A percentile compares a stretch with the other conserved stretches of the same genome.
phyloP scores from a whole-genome alignment of 1,140 invertebrate species.

The Calliphora vicina region DNA sequence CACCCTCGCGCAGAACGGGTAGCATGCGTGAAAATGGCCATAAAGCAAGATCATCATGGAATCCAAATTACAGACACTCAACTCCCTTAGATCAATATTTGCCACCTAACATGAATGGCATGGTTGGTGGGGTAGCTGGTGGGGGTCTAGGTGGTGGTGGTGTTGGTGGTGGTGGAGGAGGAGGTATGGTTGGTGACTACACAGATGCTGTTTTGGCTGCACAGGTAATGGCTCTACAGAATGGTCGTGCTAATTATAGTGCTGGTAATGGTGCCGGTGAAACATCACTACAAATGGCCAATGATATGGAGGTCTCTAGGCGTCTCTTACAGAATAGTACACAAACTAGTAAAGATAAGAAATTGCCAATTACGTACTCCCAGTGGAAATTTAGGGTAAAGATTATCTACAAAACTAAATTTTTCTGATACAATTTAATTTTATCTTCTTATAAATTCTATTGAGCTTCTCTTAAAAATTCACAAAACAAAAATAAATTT shows the following conservation, averaged over 20 bases:
- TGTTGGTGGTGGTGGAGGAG: neutral
- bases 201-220: constrained; percentile 55
- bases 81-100: constrained; percentile 56
- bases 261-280: constrained; percentile 35
- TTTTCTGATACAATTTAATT: neutral
- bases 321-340: constrained; percentile 61
- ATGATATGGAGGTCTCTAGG: constrained; percentile 61
- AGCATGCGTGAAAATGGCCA: constrained; percentile 45
- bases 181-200: constrained; percentile 42
- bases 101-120: constrained; percentile 16
- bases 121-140: neutral
- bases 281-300: constrained; percentile 40
- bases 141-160: constrained; percentile 33
- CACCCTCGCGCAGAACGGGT: constrained; percentile 43
- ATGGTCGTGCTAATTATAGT: constrained; percentile 45
- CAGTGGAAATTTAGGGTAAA: constrained; percentile 64
- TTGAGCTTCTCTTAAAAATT: neutral
- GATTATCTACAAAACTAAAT: neutral
- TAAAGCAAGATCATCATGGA: constrained; percentile 42
- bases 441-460: neutral
- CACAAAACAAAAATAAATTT: constrained; percentile 12
- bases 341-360: constrained; percentile 62
- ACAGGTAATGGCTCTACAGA: constrained; percentile 53
- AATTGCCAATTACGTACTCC: constrained; percentile 64
- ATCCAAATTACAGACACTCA: constrained; percentile 56